phyloP scores from a whole-genome alignment of 1,140 invertebrate genomes.

The Whitmania pigra region DNA sequence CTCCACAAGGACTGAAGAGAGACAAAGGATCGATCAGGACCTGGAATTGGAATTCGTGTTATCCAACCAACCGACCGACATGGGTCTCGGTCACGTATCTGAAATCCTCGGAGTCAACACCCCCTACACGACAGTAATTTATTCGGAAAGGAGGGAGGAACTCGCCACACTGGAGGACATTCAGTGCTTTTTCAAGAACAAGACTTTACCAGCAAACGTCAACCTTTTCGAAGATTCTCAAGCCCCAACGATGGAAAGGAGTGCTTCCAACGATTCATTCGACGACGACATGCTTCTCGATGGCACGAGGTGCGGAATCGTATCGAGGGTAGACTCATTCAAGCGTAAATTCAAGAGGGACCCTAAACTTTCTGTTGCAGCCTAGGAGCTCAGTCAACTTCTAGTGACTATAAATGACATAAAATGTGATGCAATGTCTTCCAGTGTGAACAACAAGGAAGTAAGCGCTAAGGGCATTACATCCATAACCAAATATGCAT shows the following conservation, averaged over 20 bases:
- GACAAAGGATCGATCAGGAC: not conserved
- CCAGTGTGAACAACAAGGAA: too few species aligned
- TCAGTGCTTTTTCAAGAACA: not conserved
- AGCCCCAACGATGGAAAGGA: not conserved
- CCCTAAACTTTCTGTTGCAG: not conserved
- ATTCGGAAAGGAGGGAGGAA: not conserved
- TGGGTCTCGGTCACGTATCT: not conserved
- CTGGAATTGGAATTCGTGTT: slow-evolving; percentile 1
- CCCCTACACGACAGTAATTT: not conserved
- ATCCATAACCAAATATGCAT: too few species aligned
- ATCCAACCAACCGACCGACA: not conserved
- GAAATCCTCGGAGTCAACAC: slow-evolving; percentile 12
- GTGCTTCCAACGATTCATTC: not conserved
- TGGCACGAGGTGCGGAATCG: slow-evolving; percentile 1
- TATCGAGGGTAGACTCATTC: not conserved
- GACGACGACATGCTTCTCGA: slow-evolving; percentile 7
- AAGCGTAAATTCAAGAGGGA: not conserved
- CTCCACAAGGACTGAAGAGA: too few species aligned
- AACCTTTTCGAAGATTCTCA: not conserved
- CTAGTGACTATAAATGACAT: too few species aligned
- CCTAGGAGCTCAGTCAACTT: too few species aligned
- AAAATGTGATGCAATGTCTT: too few species aligned
- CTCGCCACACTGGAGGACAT: not conserved
- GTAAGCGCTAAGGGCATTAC: too few species aligned
- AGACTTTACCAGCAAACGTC: not conserved